These are phyloP conservation scores for Nephrocerus scutellatus DNA, from an alignment of 2,888 invertebrate genomes.

Conservation along the genomic window DNA sequence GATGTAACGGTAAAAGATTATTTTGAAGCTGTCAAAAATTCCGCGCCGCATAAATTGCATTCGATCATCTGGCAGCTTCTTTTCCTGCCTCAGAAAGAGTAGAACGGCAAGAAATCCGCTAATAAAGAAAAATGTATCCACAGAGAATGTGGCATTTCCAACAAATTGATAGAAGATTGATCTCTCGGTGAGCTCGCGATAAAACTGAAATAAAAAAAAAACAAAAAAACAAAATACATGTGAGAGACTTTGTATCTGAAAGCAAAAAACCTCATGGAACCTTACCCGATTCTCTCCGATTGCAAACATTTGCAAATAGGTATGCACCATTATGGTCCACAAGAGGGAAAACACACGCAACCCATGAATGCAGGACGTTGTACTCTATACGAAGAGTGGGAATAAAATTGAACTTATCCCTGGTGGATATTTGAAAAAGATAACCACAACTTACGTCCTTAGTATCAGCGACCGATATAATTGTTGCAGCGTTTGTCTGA, in stretches of 20 bases:
- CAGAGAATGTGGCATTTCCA: slow-evolving; percentile 78
- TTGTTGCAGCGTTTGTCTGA: slow-evolving; percentile 65
- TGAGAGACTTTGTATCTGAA: not conserved
- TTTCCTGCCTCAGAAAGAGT: slow-evolving; percentile 59
- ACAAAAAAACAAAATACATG: not conserved
- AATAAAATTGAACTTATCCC: too few relatives aligned
- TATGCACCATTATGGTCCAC: slow-evolving; percentile 81
- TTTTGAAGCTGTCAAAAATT: slow-evolving; percentile 29
- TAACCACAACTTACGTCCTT: slow-evolving; percentile 42
- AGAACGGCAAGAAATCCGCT: slow-evolving; percentile 73
- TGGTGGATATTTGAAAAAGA: too few relatives aligned
- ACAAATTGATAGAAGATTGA: slow-evolving; percentile 74
- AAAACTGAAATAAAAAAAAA: slow-evolving; percentile 50
- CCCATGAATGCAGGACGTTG: slow-evolving; percentile 70
- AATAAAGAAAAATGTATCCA: slow-evolving; percentile 81
- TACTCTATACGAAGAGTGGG: too few relatives aligned
- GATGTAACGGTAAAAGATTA: slow-evolving; percentile 58
- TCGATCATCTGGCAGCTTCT: slow-evolving; percentile 39
- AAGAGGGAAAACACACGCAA: slow-evolving; percentile 69
- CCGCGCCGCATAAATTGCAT: slow-evolving; percentile 29
- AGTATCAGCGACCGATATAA: slow-evolving; percentile 59
- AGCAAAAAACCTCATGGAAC: slow-evolving; percentile 3
- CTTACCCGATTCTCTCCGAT: slow-evolving; percentile 59
- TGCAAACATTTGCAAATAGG: slow-evolving; percentile 72
- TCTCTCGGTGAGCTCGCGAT: slow-evolving; percentile 65